These are phyloP conservation scores for Mycteria americana DNA, from an alignment of 2,797 vertebrate species.

Conservation along the genomic window DNA sequence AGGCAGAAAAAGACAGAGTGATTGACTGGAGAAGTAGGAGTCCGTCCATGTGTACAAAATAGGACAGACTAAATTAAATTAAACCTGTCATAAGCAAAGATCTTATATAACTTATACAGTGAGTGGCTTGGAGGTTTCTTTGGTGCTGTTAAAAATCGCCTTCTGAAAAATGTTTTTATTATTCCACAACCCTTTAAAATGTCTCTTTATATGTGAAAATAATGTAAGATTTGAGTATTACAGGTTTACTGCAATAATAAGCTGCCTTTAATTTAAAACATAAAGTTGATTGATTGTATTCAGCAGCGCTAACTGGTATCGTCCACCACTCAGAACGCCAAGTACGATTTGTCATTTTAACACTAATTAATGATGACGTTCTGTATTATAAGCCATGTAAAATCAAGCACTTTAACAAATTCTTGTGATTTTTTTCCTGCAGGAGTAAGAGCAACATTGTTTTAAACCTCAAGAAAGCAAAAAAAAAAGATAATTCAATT, in stretches of 20 bases:
- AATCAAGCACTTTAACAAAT: neutral
- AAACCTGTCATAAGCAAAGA: conserved; percentile 38
- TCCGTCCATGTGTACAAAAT: conserved; percentile 25
- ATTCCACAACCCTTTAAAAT: neutral
- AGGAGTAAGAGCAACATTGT: neutral
- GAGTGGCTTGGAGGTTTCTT: conserved; percentile 12
- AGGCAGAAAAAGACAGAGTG: conserved; percentile 46
- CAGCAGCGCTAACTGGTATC: neutral
- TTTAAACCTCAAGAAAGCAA: neutral
- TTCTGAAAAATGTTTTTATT: conserved; percentile 24
- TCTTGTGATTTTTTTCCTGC: neutral
- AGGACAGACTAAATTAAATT: conserved; percentile 49
- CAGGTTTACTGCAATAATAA: neutral
- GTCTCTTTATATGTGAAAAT: neutral
- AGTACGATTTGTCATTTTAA: neutral
- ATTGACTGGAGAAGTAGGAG: conserved; percentile 55
- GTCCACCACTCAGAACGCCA: neutral
- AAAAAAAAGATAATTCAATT: neutral
- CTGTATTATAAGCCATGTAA: neutral
- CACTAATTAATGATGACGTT: neutral
- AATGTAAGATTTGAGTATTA: neutral
- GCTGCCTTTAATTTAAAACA: neutral
- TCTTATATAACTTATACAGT: conserved; percentile 3
- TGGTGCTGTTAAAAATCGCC: neutral
- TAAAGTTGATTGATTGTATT: conserved; percentile 7